Base-by-base conservation (phyloP, 2,888 invertebrate species). In the Agelastica alni region DNA sequence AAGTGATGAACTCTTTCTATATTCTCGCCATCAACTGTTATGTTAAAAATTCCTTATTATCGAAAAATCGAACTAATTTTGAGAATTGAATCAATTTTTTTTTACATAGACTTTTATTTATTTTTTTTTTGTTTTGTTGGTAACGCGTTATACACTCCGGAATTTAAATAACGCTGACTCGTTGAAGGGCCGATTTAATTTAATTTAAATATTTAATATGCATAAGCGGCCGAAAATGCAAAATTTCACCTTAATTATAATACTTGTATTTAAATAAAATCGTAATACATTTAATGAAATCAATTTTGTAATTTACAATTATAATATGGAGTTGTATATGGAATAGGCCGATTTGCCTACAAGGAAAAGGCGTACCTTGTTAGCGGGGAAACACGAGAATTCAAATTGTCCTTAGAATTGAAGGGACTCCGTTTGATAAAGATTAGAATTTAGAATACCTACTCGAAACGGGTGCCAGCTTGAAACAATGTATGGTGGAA, bases 331-430 rank as follows among this genome's bases (percentile, higher is more conserved):
- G 46, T 46, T 51, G 61, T 62, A 64, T 65, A 58, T 56, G 51
- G 58, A 66, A 62, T 58, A 59, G 62, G 63, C 45, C 56, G 59
- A 18, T 51, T 58, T 63, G 58, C 51, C 49, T 60, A 70, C 70
- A 70, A 64, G 63, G 63, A 64, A 70, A 65, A 63, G 70, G 70
- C 70, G 70, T 63, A 63, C 51, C 68, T 68, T 64, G 64, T 68
- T 66, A 66, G 64, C 41, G 20, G 64, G 61, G 57, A 65, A 65
- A 67, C 68, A 68, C 63, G 68, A 63, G 65, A 63, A 67, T 63
- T 66, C 61, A 66, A 68, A 66, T 67, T 54, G 64, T 64, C 63
- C 63, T 63, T 42, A 37, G 56, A 48, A 56, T 61, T 43, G 61
- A 62, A 54, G 58, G 59, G 61, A 47, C 49, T 39, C 41, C 34